Base-by-base conservation (phyloP, 2,797 vertebrate genomes). In the Diplodus puntazzo region DNA sequence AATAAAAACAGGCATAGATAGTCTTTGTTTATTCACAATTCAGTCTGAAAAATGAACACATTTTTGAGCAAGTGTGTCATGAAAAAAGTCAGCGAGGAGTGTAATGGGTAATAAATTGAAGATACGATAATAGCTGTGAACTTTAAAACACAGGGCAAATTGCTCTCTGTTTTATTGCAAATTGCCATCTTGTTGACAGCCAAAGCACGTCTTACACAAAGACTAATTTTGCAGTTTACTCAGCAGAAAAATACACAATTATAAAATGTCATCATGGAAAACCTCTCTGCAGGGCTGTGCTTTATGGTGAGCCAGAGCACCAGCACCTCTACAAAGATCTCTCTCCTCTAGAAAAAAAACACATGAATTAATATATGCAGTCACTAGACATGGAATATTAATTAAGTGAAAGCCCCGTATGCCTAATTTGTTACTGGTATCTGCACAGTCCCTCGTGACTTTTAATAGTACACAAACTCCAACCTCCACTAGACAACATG, bases 181-280 rank as follows among this genome's bases (percentile, higher is more conserved):
- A 11, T 55, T 72, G 25, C 13, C 52, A 21, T 67, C n/a, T 65
- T 76, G 50, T 50, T 83, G 27, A 54, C 16, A 67, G 42, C 39
- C 11, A 20, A 20, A 53, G 48, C 11, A 4, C 17, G 70, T 55
- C 30, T 69, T 20, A 67, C 14, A 8, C 1, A 46, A 75, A 34
- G 16, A 23, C 67, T 3, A 14, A 4, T 18, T 43, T 30, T 18
- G 18, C n/a, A 17, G 45, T 69, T 50, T 48, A 50, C 49, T 58
- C 27, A 17, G 14, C 8, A 42, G 16, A 63, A 46, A 52, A 58
- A 27, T 42, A 13, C 27, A 14, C 45, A 13, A 59, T 45, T 62
- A 39, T 11, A 10, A 16, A 7, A 60, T 39, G 14, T 53, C 11
- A 45, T 60, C 39, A 34, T 70, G 46, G 25, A 77, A 77, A 67